phyloP scores from a whole-genome alignment of 2,113 vertebrate species.

The Sturnira hondurensis region DNA sequence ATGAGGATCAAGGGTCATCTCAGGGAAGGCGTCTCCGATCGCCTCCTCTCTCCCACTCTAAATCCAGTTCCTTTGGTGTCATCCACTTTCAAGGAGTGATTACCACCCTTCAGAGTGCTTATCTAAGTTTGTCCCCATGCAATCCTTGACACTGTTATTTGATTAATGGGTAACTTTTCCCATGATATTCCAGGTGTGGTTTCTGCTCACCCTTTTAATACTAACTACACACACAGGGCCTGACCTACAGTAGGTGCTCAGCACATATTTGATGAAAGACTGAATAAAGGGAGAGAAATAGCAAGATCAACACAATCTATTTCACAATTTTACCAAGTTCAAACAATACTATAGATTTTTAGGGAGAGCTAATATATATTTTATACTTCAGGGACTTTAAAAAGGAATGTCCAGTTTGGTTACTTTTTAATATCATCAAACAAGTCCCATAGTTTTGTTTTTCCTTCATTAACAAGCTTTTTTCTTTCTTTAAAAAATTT shows the following conservation, averaged over 20 bases:
- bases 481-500: neutral
- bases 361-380: neutral
- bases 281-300: neutral
- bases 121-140: neutral
- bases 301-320: neutral
- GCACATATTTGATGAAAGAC: neutral
- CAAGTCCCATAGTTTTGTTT: neutral
- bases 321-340: neutral
- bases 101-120: neutral
- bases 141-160: neutral
- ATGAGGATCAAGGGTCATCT: neutral
- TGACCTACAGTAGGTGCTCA: neutral
- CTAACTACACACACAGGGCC: neutral
- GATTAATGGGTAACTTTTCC: neutral
- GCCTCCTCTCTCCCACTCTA: neutral
- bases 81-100: neutral
- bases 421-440: neutral
- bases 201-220: neutral
- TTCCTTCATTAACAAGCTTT: neutral
- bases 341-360: neutral
- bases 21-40: neutral
- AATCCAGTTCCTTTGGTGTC: neutral
- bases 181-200: neutral
- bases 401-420: neutral
- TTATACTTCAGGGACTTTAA: neutral